Evolutionary conservation across 2,888 invertebrate species (phyloP).

Genomic region (Mythimna vitellina): DNA sequence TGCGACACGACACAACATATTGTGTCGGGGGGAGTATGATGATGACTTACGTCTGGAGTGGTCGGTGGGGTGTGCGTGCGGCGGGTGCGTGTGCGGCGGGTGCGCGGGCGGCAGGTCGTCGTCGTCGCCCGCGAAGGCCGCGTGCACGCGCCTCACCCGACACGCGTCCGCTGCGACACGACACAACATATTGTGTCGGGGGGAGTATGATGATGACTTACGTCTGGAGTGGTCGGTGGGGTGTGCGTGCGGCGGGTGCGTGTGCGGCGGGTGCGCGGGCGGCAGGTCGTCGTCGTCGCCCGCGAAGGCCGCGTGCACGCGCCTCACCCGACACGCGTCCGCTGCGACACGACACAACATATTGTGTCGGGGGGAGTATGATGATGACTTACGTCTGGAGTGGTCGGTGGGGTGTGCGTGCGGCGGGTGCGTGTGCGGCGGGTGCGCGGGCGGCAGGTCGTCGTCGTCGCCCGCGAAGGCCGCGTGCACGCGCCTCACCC

Average conservation of each 20-base stretch:
- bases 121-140: conserved; percentile 54
- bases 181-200: too few relatives aligned
- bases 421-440: too few relatives aligned
- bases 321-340: conserved; percentile 65
- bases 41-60: conserved; percentile 23
- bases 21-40: background rate
- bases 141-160: conserved; percentile 21
- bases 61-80: conserved; percentile 4
- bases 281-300: conserved; percentile 1
- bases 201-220: conserved; percentile 5
- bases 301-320: conserved; percentile 69
- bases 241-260: background rate
- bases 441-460: background rate
- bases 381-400: conserved; percentile 17
- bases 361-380: background rate
- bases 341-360: conserved; percentile 14
- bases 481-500: too few relatives aligned
- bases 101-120: background rate
- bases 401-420: conserved; percentile 8
- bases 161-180: too few relatives aligned
- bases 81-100: too few relatives aligned
- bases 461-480: too few relatives aligned
- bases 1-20: background rate
- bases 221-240: conserved; percentile 14
- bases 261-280: conserved; percentile 1